These are phyloP conservation scores for Prosapia bicincta DNA, from an alignment of 2,888 invertebrate genomes.

Conservation along the genomic window DNA sequence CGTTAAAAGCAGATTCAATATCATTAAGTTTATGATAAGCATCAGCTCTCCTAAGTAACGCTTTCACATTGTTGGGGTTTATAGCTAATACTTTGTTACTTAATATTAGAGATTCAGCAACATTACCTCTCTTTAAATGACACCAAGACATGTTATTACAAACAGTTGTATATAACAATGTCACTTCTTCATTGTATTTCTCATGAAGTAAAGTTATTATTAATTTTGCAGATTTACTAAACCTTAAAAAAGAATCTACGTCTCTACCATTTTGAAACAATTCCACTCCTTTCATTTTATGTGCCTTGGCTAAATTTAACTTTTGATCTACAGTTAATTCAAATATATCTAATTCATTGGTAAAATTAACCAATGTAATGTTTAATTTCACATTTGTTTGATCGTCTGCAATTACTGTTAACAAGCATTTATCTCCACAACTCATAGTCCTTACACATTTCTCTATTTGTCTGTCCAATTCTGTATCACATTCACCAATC, in stretches of 20 bases:
- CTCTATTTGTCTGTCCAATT: constrained; percentile 41
- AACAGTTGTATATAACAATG: constrained; percentile 50
- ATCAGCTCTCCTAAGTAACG: constrained; percentile 51
- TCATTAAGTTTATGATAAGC: constrained; percentile 55
- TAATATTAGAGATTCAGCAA: constrained; percentile 61
- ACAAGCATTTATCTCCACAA: constrained; percentile 15
- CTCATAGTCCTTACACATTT: constrained; percentile 34
- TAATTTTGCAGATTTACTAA: constrained; percentile 69
- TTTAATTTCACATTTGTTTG: constrained; percentile 12
- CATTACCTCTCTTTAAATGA: constrained; percentile 65
- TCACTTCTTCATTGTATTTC: constrained; percentile 57
- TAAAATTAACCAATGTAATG: constrained; percentile 32
- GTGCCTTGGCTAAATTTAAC: constrained; percentile 50
- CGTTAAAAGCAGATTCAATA: constrained; percentile 61
- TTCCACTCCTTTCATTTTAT: constrained; percentile 57
- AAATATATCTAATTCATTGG: constrained; percentile 46
- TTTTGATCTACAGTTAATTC: constrained; percentile 57
- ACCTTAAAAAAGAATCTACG: constrained; percentile 68
- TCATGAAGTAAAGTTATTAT: constrained; percentile 60
- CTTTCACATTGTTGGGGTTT: constrained; percentile 50
- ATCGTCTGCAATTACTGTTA: constrained; percentile 11
- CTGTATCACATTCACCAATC: constrained; percentile 42
- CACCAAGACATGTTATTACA: constrained; percentile 83
- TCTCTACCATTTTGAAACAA: constrained; percentile 61
- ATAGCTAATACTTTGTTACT: constrained; percentile 49